phyloP scores from a whole-genome alignment of 2,797 vertebrate species.

The Hemitrygon akajei region DNA sequence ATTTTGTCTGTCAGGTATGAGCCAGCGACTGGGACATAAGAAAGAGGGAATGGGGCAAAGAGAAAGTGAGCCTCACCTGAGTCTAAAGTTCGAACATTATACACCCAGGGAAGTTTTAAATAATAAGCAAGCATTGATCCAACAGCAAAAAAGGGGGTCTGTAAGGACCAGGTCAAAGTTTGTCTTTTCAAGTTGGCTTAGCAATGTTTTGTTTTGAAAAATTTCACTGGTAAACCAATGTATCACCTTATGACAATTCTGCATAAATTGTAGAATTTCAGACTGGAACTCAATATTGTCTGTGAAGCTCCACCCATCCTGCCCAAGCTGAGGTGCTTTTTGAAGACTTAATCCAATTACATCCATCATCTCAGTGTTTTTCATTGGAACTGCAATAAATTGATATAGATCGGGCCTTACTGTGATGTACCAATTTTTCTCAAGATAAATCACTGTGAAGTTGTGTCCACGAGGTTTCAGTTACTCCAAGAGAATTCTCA shows the following conservation, averaged over 20 bases:
- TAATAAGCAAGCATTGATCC: slow-evolving; percentile 30
- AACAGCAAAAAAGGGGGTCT: too few species aligned
- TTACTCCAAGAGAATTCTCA: slow-evolving; percentile 56
- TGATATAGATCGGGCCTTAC: slow-evolving; percentile 45
- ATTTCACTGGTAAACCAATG: slow-evolving; percentile 29
- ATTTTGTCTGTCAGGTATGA: slow-evolving; percentile 46
- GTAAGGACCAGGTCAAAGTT: slow-evolving; percentile 19
- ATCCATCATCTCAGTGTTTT: too few species aligned
- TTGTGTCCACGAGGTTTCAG: slow-evolving; percentile 56
- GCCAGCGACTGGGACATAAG: slow-evolving; percentile 41
- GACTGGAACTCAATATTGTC: background rate
- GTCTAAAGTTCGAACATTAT: slow-evolving; percentile 23
- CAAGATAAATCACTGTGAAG: slow-evolving; percentile 55
- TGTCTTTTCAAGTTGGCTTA: background rate
- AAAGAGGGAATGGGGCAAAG: slow-evolving; percentile 31
- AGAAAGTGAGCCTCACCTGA: slow-evolving; percentile 12
- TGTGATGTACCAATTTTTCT: slow-evolving; percentile 56
- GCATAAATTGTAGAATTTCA: background rate
- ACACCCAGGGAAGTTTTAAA: slow-evolving; percentile 35
- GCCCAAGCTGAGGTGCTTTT: background rate
- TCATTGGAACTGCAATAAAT: slow-evolving; percentile 38
- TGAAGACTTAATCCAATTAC: background rate
- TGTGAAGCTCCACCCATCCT: background rate
- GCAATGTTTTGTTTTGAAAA: slow-evolving; percentile 26
- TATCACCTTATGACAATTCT: too few species aligned